Conservation (phyloP, 1,140 invertebrate species). For the Bombus haemorrhoidalis region DNA sequence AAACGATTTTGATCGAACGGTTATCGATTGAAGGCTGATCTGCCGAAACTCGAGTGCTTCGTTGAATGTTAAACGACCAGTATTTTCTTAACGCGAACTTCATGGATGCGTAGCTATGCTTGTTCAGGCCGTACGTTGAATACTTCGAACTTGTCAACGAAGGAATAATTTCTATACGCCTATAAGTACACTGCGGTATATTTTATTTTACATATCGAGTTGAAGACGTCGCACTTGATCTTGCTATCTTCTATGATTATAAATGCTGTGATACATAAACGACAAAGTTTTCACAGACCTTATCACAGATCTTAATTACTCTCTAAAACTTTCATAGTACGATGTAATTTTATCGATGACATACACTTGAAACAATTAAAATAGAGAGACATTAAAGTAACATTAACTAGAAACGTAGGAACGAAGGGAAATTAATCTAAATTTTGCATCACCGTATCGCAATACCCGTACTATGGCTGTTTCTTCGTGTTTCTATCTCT, state of each 20-base stretch:
- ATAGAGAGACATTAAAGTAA: neutral
- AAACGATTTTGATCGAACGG: neutral
- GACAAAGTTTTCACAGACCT: neutral
- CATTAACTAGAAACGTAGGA: neutral
- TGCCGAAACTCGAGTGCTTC: neutral
- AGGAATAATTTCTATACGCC: no score
- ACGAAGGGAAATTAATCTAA: neutral
- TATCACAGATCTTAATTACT: neutral
- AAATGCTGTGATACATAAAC: neutral
- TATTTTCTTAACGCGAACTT: neutral
- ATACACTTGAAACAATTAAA: neutral
- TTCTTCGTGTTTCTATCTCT: neutral
- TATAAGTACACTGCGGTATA: neutral
- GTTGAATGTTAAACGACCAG: neutral
- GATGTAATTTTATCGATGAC: neutral
- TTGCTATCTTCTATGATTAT: neutral
- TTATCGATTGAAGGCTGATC: neutral
- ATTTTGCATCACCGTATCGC: neutral
- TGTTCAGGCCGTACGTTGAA: neutral
- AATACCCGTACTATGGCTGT: neutral
- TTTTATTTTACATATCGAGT: neutral
- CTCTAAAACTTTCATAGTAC: neutral
- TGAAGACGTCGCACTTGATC: neutral
- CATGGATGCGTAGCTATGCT: neutral
- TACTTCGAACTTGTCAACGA: neutral